These are phyloP conservation scores for Pollachius pollachius DNA, from an alignment of 2,113 vertebrate genomes.

Conservation along the genomic window DNA sequence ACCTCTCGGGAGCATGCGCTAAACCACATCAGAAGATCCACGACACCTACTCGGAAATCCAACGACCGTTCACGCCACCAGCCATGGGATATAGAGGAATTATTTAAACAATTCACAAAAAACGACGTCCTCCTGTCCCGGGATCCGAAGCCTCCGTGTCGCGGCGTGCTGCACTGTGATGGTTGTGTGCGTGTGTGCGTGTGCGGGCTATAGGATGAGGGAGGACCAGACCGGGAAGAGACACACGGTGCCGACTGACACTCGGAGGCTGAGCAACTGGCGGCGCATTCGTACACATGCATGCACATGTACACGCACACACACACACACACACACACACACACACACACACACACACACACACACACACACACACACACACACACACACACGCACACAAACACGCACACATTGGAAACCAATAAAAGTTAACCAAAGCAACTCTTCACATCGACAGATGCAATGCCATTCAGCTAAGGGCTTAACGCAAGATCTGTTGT, in stretches of 20 bases:
- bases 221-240: slow-evolving; percentile 38
- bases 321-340: slow-evolving; percentile 3
- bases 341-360: background rate
- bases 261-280: slow-evolving; percentile 20
- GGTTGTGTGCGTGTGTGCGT: slow-evolving; percentile 5
- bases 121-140: background rate
- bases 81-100: no score
- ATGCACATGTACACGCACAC: slow-evolving; percentile 38
- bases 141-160: background rate
- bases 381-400: no score
- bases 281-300: slow-evolving; percentile 36
- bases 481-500: no score
- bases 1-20: slow-evolving; percentile 37
- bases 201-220: background rate
- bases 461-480: no score
- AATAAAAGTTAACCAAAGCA: background rate
- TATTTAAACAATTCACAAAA: no score
- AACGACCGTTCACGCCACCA: background rate
- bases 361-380: background rate
- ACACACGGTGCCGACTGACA: no score
- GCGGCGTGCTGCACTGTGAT: background rate
- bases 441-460: background rate
- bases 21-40: slow-evolving; percentile 27
- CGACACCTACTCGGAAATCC: background rate
- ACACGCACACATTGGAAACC: no score